Evolutionary conservation across 35 echinoderm and acorn worm genomes (phyloP), one percentile per base, ranked within the genome.

Genomic region (Apostichopus japonicus): DNA sequence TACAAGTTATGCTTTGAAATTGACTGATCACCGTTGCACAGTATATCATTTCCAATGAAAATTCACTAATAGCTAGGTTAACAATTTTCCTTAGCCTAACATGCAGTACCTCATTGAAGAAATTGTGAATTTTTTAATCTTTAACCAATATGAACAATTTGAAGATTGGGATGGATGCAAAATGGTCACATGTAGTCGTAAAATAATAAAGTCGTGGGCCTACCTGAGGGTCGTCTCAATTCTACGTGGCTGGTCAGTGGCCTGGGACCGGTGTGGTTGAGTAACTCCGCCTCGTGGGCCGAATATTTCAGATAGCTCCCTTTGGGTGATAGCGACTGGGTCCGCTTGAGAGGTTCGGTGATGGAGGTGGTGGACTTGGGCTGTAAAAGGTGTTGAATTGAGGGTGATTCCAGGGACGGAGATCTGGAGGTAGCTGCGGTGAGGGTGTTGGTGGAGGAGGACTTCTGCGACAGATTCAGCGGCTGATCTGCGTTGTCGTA

Each of bases 301-400:
- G 96, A 87, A 79, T 98, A 98, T 92, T 98, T 98, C 92, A 94
- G 96, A 79, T 98, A 98, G 77, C 96, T 98, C 56, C 92, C 92
- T 87, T 98, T 98, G n/a, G 96, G 96, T 65, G 96, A 98, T 82
- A 98, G 55, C 23, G 96, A 98, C 82, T 98, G 94, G 79, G 89
- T 95, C 44, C 96, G 54, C 80, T 98, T 98, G 65, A 95, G 52
- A 19, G 96, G 94, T 91, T 98, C 96, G 24, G 94, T 93, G 59
- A 98, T 95, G 5, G 93, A 84, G 14, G 67, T 89, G 56, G 86
- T 53, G 1, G 86, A 89, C 58, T 91, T 91, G 54, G 92, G 67
- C 55, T 87, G 25, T 25, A 72, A 54, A 58, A 90, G 77, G 58
- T 65, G 80, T 55, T 94, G 93, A 75, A 90, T 86, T 58, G 93